Percentiles rank a stretch among this genome's conserved stretches.
Conservation (phyloP, 2,113 vertebrate genomes). For the Lasiurus cinereus region DNA sequence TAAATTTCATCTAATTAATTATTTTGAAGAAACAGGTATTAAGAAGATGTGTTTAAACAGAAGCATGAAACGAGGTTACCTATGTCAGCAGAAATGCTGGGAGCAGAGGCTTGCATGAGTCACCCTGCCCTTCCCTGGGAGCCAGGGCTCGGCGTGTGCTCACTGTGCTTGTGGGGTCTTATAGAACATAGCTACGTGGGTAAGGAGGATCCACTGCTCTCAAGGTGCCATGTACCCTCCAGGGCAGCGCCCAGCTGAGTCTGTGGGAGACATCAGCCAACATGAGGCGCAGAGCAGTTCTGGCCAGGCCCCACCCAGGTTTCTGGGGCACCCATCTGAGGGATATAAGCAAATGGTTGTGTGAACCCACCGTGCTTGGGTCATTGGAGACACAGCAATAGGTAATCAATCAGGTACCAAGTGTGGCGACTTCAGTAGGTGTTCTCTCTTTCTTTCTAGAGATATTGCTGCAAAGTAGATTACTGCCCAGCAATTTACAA, state of each 20-base stretch:
- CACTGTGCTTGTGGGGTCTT: neutral
- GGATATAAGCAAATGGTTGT: accelerated
- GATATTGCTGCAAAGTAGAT: neutral
- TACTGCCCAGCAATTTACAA: neutral
- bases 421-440: neutral
- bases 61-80: neutral
- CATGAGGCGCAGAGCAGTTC: accelerated
- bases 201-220: accelerated
- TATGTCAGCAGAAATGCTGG: accelerated
- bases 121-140: neutral
- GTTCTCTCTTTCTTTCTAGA: neutral
- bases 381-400: accelerated
- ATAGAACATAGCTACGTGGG: accelerated
- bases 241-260: neutral
- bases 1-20: neutral
- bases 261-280: too few relatives aligned
- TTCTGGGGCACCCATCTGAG: neutral
- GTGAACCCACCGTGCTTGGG: neutral
- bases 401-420: neutral
- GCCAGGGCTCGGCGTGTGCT: accelerated
- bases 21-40: neutral
- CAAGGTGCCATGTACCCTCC: accelerated
- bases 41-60: neutral
- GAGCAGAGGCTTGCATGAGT: neutral
- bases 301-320: accelerated